phyloP scores from a whole-genome alignment of 2,113 vertebrate species.

The Stomatorhinus ivindoensis region DNA sequence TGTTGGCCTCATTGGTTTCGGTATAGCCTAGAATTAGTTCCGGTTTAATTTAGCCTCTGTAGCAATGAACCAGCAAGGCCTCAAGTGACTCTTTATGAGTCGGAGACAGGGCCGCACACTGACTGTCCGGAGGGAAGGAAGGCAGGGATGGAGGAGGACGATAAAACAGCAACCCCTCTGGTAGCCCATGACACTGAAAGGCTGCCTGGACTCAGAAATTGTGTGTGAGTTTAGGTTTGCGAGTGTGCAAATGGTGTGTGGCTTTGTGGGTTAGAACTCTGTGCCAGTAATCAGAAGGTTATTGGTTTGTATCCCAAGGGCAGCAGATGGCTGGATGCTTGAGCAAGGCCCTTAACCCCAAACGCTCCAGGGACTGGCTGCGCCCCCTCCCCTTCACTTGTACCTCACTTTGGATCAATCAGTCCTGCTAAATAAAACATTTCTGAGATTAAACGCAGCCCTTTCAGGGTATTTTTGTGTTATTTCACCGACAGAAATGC shows the following conservation, averaged over 20 bases:
- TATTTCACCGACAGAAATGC: background rate
- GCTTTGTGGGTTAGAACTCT: background rate
- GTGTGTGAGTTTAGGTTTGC: background rate
- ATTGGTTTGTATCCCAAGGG: background rate
- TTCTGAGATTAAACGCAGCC: background rate
- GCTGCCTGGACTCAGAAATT: background rate
- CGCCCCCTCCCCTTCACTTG: background rate
- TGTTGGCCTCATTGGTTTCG: background rate
- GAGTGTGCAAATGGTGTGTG: background rate
- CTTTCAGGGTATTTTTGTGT: background rate
- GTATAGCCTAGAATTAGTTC: background rate
- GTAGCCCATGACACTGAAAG: background rate
- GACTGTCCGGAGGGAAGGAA: background rate
- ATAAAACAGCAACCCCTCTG: background rate
- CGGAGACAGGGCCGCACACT: background rate
- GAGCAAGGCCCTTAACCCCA: background rate
- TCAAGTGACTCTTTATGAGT: background rate
- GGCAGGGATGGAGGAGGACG: background rate
- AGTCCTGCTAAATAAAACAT: background rate
- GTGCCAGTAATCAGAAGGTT: background rate
- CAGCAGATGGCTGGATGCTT: background rate
- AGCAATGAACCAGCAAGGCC: background rate
- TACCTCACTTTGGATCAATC: background rate
- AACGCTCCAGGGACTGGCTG: background rate
- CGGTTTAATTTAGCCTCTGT: background rate